phyloP scores from a whole-genome alignment of 2,888 invertebrate species.

The Unio delphinus region DNA sequence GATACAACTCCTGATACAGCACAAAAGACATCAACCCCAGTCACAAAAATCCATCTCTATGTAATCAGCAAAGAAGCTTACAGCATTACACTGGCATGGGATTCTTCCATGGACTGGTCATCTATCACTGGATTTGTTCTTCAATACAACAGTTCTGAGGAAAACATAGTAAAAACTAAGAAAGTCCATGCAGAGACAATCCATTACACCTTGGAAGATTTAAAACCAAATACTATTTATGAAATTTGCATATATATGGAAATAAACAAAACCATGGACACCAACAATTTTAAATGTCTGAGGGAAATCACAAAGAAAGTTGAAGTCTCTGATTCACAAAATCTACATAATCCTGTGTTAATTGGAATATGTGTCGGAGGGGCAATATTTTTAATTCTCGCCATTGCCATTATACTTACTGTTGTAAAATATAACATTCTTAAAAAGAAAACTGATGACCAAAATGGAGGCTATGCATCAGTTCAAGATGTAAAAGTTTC shows the following conservation, averaged over 20 bases:
- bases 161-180: neutral
- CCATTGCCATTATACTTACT: slow-evolving; percentile 20
- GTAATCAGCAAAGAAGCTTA: too few relatives aligned
- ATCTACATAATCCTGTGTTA: too few relatives aligned
- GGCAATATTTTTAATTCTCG: slow-evolving; percentile 13
- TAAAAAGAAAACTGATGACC: slow-evolving; percentile 5
- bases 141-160: too few relatives aligned
- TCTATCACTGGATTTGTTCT: too few relatives aligned
- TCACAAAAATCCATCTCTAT: neutral
- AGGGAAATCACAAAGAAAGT: too few relatives aligned
- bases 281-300: too few relatives aligned
- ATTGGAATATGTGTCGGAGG: too few relatives aligned
- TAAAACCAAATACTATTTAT: slow-evolving; percentile 1
- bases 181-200: neutral
- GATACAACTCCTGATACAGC: neutral
- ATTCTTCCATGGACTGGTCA: too few relatives aligned
- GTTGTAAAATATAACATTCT: slow-evolving; percentile 29
- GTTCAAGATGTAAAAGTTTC: neutral
- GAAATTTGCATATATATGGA: neutral
- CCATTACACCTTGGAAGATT: neutral
- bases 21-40: neutral
- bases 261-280: too few relatives aligned
- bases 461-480: slow-evolving; percentile 2
- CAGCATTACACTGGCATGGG: too few relatives aligned
- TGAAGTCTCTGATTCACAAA: too few relatives aligned